phyloP scores from a whole-genome alignment of 2,888 invertebrate species.

The Thymelicus lineola region DNA sequence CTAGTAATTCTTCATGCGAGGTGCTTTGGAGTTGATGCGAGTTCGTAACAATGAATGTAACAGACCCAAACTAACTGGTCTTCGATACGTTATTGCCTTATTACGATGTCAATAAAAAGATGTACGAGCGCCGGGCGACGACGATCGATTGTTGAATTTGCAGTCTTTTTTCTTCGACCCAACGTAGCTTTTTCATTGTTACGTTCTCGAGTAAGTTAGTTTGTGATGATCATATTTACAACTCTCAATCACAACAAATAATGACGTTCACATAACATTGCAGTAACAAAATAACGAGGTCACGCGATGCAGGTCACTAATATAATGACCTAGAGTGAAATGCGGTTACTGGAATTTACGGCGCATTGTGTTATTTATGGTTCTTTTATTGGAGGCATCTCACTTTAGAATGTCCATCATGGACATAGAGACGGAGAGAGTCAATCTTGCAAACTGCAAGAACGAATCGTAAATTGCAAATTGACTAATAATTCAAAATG shows the following conservation, averaged over 20 bases:
- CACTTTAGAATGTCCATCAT: constrained; percentile 42
- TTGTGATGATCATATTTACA: constrained; percentile 56
- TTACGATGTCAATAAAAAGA: constrained; percentile 50
- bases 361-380: constrained; percentile 44
- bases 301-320: constrained; percentile 60
- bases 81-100: constrained; percentile 38
- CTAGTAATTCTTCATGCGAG: constrained; percentile 19
- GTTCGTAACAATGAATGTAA: constrained; percentile 35
- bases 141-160: constrained; percentile 38
- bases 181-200: constrained; percentile 47
- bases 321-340: constrained; percentile 48
- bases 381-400: constrained; percentile 21
- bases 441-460: constrained; percentile 47
- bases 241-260: constrained; percentile 60
- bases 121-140: constrained; percentile 36
- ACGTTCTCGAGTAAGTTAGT: constrained; percentile 27
- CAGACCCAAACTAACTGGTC: constrained; percentile 53
- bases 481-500: constrained; percentile 7
- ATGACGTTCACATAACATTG: constrained; percentile 70
- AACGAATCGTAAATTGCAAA: constrained; percentile 49
- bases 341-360: constrained; percentile 50
- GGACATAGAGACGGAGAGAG: constrained; percentile 33
- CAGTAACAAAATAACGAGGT: constrained; percentile 63
- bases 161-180: constrained; percentile 39
- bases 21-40: constrained; percentile 23